Evolutionary conservation across 1,140 invertebrate genomes (phyloP).

Genomic region (Andrena cerasifolii): DNA sequence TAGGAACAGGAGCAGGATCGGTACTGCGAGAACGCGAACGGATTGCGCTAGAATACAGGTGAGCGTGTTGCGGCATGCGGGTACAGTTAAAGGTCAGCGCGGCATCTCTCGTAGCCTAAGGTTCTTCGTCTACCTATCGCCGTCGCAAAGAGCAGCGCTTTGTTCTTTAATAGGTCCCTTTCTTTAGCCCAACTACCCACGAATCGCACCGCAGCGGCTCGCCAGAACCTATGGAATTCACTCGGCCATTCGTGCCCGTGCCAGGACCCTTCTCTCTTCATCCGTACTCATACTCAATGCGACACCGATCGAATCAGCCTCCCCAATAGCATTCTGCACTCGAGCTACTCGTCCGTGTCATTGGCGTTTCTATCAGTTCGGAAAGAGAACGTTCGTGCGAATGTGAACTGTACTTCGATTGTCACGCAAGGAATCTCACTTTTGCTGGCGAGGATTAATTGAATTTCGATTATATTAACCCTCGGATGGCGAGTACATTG

Average conservation of each 20-base stretch:
- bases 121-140: conserved; percentile 56
- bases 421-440: too few species aligned
- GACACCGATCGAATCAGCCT: too few species aligned
- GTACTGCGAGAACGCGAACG: conserved; percentile 42
- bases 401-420: too few species aligned
- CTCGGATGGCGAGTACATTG: too few species aligned
- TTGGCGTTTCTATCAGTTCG: too few species aligned
- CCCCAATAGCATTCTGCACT: too few species aligned
- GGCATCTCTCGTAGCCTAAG: conserved; percentile 69
- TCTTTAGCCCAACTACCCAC: conserved; percentile 42
- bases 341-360: too few species aligned
- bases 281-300: too few species aligned
- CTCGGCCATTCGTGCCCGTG: too few species aligned
- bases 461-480: too few species aligned
- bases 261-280: background rate
- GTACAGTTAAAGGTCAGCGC: conserved; percentile 80
- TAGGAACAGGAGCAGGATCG: conserved; percentile 17
- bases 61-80: conserved; percentile 77
- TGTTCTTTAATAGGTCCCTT: conserved; percentile 77
- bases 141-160: conserved; percentile 74
- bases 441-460: too few species aligned
- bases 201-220: background rate
- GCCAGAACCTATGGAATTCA: background rate
- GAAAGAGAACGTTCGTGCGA: too few species aligned
- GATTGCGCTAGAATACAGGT: conserved; percentile 74